Evolutionary conservation across 2,888 invertebrate species (phyloP), one percentile per base, ranked within the genome.

Genomic region (Elaeidobius kamerunicus): DNA sequence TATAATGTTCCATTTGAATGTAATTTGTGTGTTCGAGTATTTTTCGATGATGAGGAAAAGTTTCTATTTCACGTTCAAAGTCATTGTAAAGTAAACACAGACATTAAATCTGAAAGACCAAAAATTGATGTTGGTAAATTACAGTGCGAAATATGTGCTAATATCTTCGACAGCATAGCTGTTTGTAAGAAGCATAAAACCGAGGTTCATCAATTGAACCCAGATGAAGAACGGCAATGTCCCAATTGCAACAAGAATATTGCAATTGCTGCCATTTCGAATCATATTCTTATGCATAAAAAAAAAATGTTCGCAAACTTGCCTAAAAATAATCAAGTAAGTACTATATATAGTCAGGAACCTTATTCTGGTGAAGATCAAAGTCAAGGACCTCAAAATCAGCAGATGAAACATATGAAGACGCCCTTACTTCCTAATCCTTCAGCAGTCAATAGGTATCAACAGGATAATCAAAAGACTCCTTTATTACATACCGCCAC

Each of bases 51-150:
- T 9, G 49, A 49, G 16, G 34, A 45, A 2, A 39, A 18, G 14
- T 54, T 54, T 36, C 16, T 54, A 6, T 20, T 23, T 28, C 54
- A 54, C 28, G 49, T 54, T 4, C 49, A 54, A 41, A 20, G 48
- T 9, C 53, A 53, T 20, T 30, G 30, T 23, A 18, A 41, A 17
- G n/a, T 43, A 2, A 52, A 46, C 16, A 47, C 19, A 1, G 34
- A 41, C 9, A 45, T 20, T 16, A 40, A 20, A n/a, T 19, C 28
- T 15, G 27, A 19, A 12, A 41, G 46, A 19, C 54, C 54, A 17
- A 15, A 14, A 14, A 27, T 6, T 18, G 48, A 54, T 18, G 49
- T 49, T 1, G 35, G 28, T 11, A 34, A 20, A 16, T 18, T 39
- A 2, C 49, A 49, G 1, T 54, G 54, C 17, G 54, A 49, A 32